Base-by-base conservation (phyloP, 2,797 vertebrate genomes). In the Sebastiscus albofasciatus region DNA sequence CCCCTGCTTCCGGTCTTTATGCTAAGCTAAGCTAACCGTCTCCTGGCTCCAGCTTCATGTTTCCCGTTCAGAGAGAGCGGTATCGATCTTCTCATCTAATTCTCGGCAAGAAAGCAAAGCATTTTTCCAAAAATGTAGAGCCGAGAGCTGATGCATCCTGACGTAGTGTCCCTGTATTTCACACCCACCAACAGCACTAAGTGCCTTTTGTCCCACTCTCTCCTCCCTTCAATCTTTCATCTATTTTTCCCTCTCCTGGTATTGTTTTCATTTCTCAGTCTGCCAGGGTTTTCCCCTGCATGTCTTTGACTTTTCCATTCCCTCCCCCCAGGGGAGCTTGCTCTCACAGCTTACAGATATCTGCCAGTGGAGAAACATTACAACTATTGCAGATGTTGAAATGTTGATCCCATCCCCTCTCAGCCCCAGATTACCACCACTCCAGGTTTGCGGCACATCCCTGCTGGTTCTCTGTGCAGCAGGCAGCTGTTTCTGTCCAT, bases 311-410 rank as follows among this genome's bases (percentile, higher is more conserved):
- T 93, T 92, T 93, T 95, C 92, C 89, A 91, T 91, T 89, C 91
- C 83, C 83, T 77, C 76, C 88, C 88, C 84, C 83, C 90, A 56
- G 91, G 93, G 93, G 89, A 90, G 80, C 89, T 86, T 82, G 83
- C 90, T 91, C 95, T 96, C 91, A 75, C 95, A 93, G 93, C 93
- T 95, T 90, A 90, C 90, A 94, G 87, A 93, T 95, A 94, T 93
- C 93, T 94, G 94, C 94, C 93, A 94, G 87, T 84, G 88, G 89
- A 89, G 94, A 91, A 95, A 94, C 94, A 94, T 95, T 94, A 95
- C 95, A 95, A 95, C 95, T 95, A 93, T 95, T 95, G 95, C 95
- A 96, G 94, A 96, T 96, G 95, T 96, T 95, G 95, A 96, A 95
- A 96, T 95, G 94, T 96, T 96, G 95, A 95, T 96, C 94, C 95